Base-by-base conservation (phyloP, 1,140 invertebrate genomes). In the Ditylenchus dipsaci region DNA sequence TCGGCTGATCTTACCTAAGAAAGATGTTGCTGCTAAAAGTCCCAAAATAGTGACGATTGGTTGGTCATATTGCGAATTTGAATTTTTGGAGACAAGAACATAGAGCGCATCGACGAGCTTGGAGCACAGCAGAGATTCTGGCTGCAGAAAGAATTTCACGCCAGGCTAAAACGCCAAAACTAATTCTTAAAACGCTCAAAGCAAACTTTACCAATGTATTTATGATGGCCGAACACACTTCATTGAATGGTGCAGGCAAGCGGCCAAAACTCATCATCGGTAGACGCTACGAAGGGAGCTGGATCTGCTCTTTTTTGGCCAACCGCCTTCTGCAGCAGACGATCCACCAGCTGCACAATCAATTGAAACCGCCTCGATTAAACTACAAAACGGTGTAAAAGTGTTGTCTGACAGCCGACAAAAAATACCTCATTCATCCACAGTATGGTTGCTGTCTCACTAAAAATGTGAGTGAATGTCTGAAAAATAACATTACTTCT, bases 301-400 rank as follows among this genome's bases (percentile, higher is more conserved):
- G 45, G 15, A 73, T 58, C 30, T 63, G 64, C 21, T 8, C n/a
- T 38, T 11, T 11, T 38, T 11, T 38, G 33, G 33, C 33, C 3
- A 38, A 11, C 33, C 30, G 19, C 15, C 56, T 17, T 29, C 63
- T 71, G 26, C 15, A 65, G 1, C 26, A 65, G n/a, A 7, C 63
- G 63, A 17, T 56, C 72, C 56, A 71, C 62, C 43, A 71, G 23
- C 21, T 33, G 42, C 3, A 63, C 60, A 7, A 71, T n/a, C 43
- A 71, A 59, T 56, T 71, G 69, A 56, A 71, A 71, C 69, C 69
- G 21, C 70, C 69, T 19, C 38, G 33, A 26, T 67, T 58, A 66
- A 71, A 71, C 69, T 71, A 58, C 74, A 73, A 29, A 27, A 5
- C 11, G 33, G 11, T 38, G 33, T 3, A 3, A 11, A 38, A 38